Conservation (phyloP, 1,140 invertebrate genomes). For the Brachionus calyciflorus region DNA sequence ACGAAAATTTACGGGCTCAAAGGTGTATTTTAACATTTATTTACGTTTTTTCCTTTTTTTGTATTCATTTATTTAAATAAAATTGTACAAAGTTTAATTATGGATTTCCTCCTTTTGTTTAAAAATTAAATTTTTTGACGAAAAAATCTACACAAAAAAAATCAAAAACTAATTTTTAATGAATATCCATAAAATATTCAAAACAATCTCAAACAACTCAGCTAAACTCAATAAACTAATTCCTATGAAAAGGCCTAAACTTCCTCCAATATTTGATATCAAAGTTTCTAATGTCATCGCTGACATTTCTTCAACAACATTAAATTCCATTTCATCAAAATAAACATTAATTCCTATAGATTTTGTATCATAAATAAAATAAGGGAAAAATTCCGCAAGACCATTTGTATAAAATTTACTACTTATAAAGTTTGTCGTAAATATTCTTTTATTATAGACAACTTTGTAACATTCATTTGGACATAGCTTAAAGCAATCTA, state of each 20-base stretch:
- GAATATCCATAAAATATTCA: background rate
- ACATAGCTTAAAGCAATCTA: background rate
- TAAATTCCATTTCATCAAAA: background rate
- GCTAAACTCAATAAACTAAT: background rate
- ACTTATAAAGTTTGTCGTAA: background rate
- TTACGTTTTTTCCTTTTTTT: too few relatives aligned
- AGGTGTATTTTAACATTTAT: too few relatives aligned
- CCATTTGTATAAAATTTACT: background rate
- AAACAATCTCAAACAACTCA: background rate
- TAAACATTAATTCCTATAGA: background rate
- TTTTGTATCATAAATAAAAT: background rate
- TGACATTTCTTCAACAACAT: background rate
- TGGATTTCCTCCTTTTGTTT: too few relatives aligned
- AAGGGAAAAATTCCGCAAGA: background rate
- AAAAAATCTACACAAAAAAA: too few relatives aligned
- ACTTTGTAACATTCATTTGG: background rate
- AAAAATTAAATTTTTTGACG: too few relatives aligned
- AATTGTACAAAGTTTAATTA: too few relatives aligned
- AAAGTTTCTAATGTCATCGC: background rate
- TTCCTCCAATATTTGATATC: background rate
- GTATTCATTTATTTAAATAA: too few relatives aligned
- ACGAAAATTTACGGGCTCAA: too few relatives aligned
- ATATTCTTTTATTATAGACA: background rate
- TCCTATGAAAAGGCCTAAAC: conserved; percentile 1
- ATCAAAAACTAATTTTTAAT: too few relatives aligned